Percentiles rank a stretch among this genome's conserved stretches.
phyloP scores from a whole-genome alignment of 2,888 invertebrate genomes.

The Cryptus armator region DNA sequence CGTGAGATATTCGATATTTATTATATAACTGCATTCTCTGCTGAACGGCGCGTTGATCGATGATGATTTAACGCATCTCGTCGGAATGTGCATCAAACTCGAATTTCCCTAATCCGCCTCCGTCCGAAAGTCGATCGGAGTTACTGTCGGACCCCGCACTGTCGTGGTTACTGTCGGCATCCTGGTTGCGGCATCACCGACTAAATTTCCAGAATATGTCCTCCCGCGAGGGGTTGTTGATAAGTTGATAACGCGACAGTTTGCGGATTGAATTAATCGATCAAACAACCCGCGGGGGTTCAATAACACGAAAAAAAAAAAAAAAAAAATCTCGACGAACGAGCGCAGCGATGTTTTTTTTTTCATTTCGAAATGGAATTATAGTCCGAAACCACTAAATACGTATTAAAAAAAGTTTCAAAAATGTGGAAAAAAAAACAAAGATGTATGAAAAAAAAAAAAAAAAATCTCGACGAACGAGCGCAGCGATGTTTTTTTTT shows the following conservation, averaged over 20 bases:
- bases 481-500: not conserved
- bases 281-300: not conserved
- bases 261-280: conserved; percentile 25
- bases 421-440: not conserved
- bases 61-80: not conserved
- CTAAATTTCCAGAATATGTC: conserved; percentile 41
- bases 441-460: not conserved
- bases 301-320: not conserved
- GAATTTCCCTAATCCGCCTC: conserved; percentile 40
- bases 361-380: not conserved
- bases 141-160: conserved; percentile 21
- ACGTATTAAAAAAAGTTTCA: not conserved
- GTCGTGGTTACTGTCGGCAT: not conserved
- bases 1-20: no score
- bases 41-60: not conserved
- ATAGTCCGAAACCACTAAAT: no score
- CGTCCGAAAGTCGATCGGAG: conserved; percentile 23
- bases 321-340: no score
- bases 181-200: conserved; percentile 15
- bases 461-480: no score
- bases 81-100: conserved; percentile 3
- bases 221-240: not conserved
- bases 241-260: conserved; percentile 20
- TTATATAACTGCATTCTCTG: not conserved
- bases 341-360: not conserved